Percentiles rank a stretch among this genome's conserved stretches.
Evolutionary conservation across 2,888 invertebrate genomes (phyloP).

Genomic region (Diachrysia chrysitis): DNA sequence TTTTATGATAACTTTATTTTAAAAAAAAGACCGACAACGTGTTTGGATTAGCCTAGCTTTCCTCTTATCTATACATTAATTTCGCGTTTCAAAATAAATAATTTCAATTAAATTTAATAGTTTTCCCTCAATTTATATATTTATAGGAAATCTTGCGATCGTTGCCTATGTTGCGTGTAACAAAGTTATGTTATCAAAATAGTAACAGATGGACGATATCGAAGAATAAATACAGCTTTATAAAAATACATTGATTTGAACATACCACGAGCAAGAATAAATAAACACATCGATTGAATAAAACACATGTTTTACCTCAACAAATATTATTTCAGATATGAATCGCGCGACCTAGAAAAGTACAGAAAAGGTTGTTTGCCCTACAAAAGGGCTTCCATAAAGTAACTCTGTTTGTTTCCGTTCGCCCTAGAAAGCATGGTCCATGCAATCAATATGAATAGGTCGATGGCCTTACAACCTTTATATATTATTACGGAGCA

Average conservation of each 20-base stretch:
- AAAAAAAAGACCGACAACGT: conserved; percentile 15
- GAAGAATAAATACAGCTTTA: conserved; percentile 4
- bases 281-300: background rate
- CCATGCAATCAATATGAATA: conserved; percentile 71
- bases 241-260: background rate
- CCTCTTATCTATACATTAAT: no score
- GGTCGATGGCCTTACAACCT: conserved; percentile 75
- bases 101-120: no score
- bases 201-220: no score
- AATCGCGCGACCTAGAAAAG: conserved; percentile 60
- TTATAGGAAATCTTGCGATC: no score
- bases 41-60: no score
- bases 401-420: conserved; percentile 61
- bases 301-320: conserved; percentile 9
- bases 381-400: conserved; percentile 59
- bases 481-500: conserved; percentile 70
- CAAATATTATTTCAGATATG: conserved; percentile 22
- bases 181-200: background rate
- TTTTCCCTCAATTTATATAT: no score
- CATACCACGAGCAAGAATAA: background rate
- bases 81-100: no score
- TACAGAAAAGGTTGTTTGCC: conserved; percentile 56
- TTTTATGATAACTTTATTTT: conserved; percentile 28
- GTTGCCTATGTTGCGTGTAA: no score
- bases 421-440: conserved; percentile 70